Evolutionary conservation across 2,797 vertebrate genomes (phyloP), one percentile per base, ranked within the genome.

Genomic region (Enteromius treurensis): DNA sequence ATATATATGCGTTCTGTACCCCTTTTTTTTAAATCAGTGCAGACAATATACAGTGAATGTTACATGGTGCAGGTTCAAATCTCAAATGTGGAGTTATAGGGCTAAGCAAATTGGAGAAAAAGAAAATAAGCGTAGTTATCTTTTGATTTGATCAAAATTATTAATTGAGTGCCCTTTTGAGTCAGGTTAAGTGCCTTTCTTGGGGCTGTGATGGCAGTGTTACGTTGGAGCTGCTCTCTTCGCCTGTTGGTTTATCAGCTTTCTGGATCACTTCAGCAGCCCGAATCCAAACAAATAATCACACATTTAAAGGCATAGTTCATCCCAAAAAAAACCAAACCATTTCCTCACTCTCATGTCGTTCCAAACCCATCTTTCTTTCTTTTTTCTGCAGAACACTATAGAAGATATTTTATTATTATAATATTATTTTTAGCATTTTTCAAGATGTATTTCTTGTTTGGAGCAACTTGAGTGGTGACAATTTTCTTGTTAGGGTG

Each of bases 151-250:
- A 58, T 70, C 32, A 69, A 45, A 62, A 21, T 0, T n/a, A n/a
- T n/a, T n/a, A 53, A 26, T 29, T 14, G 19, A 64, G 40, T n/a
- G 60, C 80, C 77, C 70, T 65, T 73, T 67, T 2, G 34, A 79
- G 75, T 51, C 65, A 2, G 53, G 29, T 79, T 17, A 64, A 71
- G 65, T 69, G 64, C 62, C 84, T 85, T 81, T 58, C 47, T 58
- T 42, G 7, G 64, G 67, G 74, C 62, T 11, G 21, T 40, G 49
- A 51, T 37, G 14, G 32, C 70, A 62, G 58, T 49, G 10, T 68
- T 74, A 5, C 0, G 9, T 55, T 23, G 10, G 23, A 40, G 34
- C 65, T 32, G 53, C 58, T 45, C 71, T 17, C 15, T 68, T 68
- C 34, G 9, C 6, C 29, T 40, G 32, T 40, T n/a, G 13, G 26